phyloP scores from a whole-genome alignment of 2,113 vertebrate genomes.

The Ginglymostoma cirratum region DNA sequence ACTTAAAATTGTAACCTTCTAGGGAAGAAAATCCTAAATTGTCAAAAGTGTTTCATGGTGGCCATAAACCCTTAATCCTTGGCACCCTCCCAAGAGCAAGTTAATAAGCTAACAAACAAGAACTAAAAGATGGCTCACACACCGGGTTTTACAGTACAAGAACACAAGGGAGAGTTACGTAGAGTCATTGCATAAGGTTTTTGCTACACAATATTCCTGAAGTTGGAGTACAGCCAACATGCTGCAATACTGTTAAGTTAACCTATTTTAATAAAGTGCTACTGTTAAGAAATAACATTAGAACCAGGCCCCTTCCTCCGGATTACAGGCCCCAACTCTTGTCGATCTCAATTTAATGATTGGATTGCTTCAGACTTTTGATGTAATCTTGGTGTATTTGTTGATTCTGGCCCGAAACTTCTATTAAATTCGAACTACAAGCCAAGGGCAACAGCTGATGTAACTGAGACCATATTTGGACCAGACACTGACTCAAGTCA shows the following conservation, averaged over 20 bases:
- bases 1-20: neutral
- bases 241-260: neutral
- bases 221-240: neutral
- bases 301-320: neutral
- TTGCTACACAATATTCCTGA: neutral
- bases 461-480: neutral
- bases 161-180: neutral
- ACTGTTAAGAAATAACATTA: neutral
- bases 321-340: neutral
- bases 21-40: neutral
- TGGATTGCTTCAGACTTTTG: conserved; percentile 33
- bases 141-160: neutral
- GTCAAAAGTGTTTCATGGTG: neutral
- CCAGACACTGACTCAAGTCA: neutral
- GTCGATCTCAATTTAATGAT: conserved; percentile 28
- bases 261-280: neutral
- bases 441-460: conserved; percentile 51
- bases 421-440: conserved; percentile 64
- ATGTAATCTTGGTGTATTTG: neutral
- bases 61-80: neutral
- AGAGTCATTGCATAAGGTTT: too few relatives aligned
- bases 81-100: neutral
- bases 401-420: conserved; percentile 42
- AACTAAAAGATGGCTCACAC: neutral
- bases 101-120: neutral